phyloP scores from a whole-genome alignment of 2,888 invertebrate species.

The Calephelis perditalis region DNA sequence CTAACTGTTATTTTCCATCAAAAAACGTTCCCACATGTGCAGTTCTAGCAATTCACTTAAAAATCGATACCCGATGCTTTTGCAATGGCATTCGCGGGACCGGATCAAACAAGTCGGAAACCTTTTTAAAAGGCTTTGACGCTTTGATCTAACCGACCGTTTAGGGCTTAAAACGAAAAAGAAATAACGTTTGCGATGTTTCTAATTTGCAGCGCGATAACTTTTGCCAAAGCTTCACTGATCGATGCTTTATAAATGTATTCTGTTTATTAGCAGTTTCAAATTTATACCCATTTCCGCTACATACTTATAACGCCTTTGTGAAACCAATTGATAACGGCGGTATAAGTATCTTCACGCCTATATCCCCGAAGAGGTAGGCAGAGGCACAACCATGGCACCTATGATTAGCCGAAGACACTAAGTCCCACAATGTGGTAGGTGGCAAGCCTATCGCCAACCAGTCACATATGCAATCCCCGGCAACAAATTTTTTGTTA shows the following conservation, averaged over 20 bases:
- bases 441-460: no score
- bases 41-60: constrained; percentile 10
- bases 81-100: constrained; percentile 5
- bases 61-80: constrained; percentile 11
- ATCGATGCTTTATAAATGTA: background rate
- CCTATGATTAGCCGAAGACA: no score
- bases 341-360: no score
- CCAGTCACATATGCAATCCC: no score
- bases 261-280: no score
- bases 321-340: no score
- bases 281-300: no score
- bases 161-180: background rate
- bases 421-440: no score
- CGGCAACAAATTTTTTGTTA: no score
- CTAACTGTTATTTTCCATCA: background rate
- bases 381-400: no score
- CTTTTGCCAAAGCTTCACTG: background rate
- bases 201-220: background rate
- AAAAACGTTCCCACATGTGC: constrained; percentile 1
- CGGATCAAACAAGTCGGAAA: constrained; percentile 8
- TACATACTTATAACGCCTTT: no score
- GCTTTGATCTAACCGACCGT: constrained; percentile 9
- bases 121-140: constrained; percentile 10
- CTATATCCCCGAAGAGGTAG: no score
- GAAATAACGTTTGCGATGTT: background rate